Evolutionary conservation across 2,113 vertebrate species (phyloP).

Genomic region (Arizona elegans): DNA sequence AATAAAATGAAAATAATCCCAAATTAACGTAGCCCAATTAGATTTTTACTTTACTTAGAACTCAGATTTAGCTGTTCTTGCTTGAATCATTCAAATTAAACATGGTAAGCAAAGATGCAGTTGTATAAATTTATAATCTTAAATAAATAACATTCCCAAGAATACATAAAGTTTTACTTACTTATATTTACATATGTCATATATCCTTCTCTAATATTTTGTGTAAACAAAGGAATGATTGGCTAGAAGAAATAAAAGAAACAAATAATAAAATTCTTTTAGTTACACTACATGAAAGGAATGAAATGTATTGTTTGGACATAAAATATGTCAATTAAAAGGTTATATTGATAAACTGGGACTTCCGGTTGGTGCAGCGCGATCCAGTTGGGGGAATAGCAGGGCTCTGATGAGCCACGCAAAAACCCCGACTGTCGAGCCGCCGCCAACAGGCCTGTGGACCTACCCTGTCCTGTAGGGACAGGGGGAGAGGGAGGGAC

Average conservation of each 20-base stretch:
- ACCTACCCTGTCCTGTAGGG: no score
- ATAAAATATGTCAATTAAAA: not conserved
- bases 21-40: not conserved
- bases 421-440: no score
- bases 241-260: not conserved
- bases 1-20: not conserved
- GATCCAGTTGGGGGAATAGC: no score
- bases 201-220: conserved; percentile 1
- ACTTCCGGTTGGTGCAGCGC: no score
- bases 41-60: not conserved
- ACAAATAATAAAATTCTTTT: not conserved
- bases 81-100: not conserved
- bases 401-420: no score
- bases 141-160: not conserved
- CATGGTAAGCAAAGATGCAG: not conserved
- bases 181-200: not conserved
- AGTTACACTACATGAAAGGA: not conserved
- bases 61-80: not conserved
- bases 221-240: not conserved
- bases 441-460: no score
- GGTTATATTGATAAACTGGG: not conserved
- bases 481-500: no score
- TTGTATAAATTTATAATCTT: not conserved
- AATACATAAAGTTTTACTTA: not conserved
- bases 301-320: not conserved